Percentiles rank a stretch among this genome's conserved stretches.
Conservation (phyloP, 2,113 vertebrate genomes). For the Redunca redunca region DNA sequence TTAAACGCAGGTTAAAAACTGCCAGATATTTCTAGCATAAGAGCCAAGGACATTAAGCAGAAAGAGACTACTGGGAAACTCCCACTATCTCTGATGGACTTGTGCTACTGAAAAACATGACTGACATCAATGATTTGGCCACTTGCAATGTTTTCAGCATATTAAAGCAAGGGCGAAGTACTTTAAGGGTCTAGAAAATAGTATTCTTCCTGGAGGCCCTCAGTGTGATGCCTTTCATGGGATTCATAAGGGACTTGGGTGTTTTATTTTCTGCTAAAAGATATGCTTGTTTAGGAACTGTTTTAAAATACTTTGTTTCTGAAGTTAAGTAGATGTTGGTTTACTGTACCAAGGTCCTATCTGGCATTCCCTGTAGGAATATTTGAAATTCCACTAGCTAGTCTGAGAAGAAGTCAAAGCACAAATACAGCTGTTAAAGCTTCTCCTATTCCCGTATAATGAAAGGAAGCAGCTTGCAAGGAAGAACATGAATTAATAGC, state of each 20-base stretch:
- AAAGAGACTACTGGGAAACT: neutral
- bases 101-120: constrained; percentile 16
- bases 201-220: constrained; percentile 10
- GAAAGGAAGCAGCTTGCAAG: constrained; percentile 30
- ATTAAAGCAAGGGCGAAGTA: constrained; percentile 44
- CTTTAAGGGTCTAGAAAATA: constrained; percentile 46
- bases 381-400: constrained; percentile 39
- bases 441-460: neutral
- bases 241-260: neutral
- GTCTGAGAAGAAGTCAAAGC: constrained; percentile 39
- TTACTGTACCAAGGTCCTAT: constrained; percentile 7
- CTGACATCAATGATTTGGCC: neutral
- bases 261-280: constrained; percentile 32
- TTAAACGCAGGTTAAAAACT: constrained; percentile 10
- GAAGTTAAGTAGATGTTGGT: constrained; percentile 28
- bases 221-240: constrained; percentile 15
- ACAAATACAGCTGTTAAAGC: neutral
- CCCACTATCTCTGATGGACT: neutral
- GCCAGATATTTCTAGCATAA: constrained; percentile 11
- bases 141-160: constrained; percentile 22
- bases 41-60: neutral
- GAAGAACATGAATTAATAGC: neutral
- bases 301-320: constrained; percentile 28
- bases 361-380: constrained; percentile 17
- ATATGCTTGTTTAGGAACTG: neutral